Conservation (phyloP, 1,140 invertebrate genomes). For the Diabrotica undecimpunctata region DNA sequence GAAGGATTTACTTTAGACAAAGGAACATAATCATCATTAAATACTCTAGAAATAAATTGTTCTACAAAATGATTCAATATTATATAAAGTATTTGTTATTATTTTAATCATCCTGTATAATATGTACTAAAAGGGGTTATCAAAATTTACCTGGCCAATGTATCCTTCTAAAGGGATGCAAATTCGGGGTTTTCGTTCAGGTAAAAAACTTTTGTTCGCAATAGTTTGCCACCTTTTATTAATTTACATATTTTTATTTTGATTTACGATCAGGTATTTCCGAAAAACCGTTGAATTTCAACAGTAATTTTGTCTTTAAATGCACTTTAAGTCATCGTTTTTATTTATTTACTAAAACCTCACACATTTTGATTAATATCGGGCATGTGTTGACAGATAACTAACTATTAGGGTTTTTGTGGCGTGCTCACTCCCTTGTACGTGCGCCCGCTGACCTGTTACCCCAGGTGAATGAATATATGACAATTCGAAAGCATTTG, state of each 20-base stretch:
- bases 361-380: conserved; percentile 47
- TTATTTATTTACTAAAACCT: conserved; percentile 9
- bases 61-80: no score
- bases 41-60: no score
- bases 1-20: no score
- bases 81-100: no score
- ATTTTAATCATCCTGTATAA: not conserved
- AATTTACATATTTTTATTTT: no score
- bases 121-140: not conserved
- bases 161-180: not conserved
- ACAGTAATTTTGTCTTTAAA: not conserved
- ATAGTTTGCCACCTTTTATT: no score
- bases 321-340: not conserved
- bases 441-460: conserved; percentile 35
- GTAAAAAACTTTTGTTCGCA: conserved; percentile 33
- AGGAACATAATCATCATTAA: no score
- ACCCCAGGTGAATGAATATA: conserved; percentile 34
- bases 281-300: no score
- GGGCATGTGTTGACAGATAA: conserved; percentile 47
- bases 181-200: conserved; percentile 34
- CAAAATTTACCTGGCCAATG: conserved; percentile 24
- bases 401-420: conserved; percentile 46
- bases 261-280: no score
- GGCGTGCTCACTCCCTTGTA: conserved; percentile 48
- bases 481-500: conserved; percentile 27